Base-by-base conservation (phyloP, 1,140 invertebrate species). In the Drosophila virilis region DNA sequence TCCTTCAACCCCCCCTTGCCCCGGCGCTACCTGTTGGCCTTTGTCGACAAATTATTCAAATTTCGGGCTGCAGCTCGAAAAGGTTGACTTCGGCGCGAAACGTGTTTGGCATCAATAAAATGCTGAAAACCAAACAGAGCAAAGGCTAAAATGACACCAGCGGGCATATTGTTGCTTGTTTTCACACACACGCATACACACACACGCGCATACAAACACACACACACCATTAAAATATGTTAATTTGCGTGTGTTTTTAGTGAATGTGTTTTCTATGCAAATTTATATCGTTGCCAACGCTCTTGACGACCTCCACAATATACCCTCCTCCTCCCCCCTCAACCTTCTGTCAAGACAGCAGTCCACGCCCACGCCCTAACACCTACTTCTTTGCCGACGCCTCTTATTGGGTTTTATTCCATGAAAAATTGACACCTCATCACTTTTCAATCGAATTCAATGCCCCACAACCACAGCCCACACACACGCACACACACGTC, bases 361-460 rank as follows among this genome's bases (percentile, higher is more conserved):
- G 4, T 5, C 22, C 22, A 28, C 22, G 22, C 22, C 22, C 22
- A 4, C 22, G 22, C 22, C 22, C 22, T 4, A 28, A 3, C 22
- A 28, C 22, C 22, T 28, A 28, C 22, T 28, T 28, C 22, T 28
- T 28, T 28, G 8, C 17, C 6, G 9, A 1, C 48, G 12, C 32
- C 51, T 50, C 65, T 52, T 51, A 60, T 80, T 80, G 78, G 46
- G 60, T 57, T 65, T 71, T 61, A 46, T 46, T 48, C 74, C 48
- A 50, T 70, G 80, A 71, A 82, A 83, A 83, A 82, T 82, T 82
- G 79, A 83, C 79, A 82, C 79, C 79, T 82, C 79, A 82, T 82
- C 79, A 80, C 79, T 67, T 82, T 80, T 80, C 78, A 80, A 80
- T 80, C 61, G 61, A 66, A 69, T 64, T 75, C 64, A 77, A 70